Evolutionary conservation across 1,140 invertebrate species (phyloP), one percentile per base, ranked within the genome.

Genomic region (Drosophila melanica): DNA sequence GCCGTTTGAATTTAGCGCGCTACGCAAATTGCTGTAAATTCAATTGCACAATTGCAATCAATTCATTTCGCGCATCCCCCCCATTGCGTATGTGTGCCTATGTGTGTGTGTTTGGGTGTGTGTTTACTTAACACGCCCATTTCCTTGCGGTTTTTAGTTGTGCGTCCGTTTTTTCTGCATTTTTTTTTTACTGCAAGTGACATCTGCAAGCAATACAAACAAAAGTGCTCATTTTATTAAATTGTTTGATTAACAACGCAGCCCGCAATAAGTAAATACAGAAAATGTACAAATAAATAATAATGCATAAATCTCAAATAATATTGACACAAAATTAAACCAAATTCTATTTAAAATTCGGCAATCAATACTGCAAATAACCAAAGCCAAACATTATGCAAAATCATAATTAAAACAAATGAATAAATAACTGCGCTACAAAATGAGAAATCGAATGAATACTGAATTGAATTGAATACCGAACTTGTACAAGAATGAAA

Each of bases 1-100:
- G 9, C 18, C 18, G 41, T 77, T 77, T 60, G 45, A 68, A 68
- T 69, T 72, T 67, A 33, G 63, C 70, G 70, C 65, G 54, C 64
- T 54, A 18, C 41, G 41, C 33, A 48, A 62, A 39, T 47, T 14
- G 11, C 50, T n/a, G n/a, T 37, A 20, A 47, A 48, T 63, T 51
- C 18, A 48, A 54, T 70, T 54, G 27, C 14, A 11, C 48, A 47
- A 54, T 39, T 67, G 39, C 57, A 50, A 20, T 62, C 10, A 59
- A 51, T 67, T 59, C 18, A 30, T 23, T 66, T 16, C 11, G 59
- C 20, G 45, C 16, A 16, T 5, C 12, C 12, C 12, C 12, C 47
- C 23, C 4, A 23, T 16, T 35, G 30, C 27, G 16, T 48, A 44
- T 48, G 16, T 27, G 14, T 50, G 3, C 8, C 33, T 35, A 6